Conservation (phyloP, 2,797 vertebrate species). For the Pseudomugil tenellus region DNA sequence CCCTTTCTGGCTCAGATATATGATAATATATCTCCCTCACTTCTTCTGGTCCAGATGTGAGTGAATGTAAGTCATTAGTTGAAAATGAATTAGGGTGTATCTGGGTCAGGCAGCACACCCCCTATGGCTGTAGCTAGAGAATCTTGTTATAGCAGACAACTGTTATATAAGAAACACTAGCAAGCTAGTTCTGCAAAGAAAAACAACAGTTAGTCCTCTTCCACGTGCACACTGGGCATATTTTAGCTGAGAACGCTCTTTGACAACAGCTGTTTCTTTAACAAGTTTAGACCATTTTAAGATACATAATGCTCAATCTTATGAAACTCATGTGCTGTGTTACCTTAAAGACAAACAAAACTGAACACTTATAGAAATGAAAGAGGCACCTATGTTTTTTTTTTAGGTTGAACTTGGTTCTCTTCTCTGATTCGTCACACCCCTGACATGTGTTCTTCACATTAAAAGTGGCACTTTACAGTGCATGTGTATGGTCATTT, state of each 20-base stretch:
- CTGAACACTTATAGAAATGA: neutral
- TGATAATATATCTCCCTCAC: conserved; percentile 13
- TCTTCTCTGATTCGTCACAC: neutral
- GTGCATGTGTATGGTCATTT: neutral
- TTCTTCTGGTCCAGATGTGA: conserved; percentile 68
- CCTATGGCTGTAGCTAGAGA: conserved; percentile 67
- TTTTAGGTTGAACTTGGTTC: neutral
- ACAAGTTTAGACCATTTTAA: neutral
- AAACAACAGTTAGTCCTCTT: conserved; percentile 5
- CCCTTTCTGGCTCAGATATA: conserved; percentile 26
- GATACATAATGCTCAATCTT: neutral
- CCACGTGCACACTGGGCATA: neutral
- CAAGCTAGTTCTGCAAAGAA: conserved; percentile 56
- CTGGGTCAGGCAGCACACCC: conserved; percentile 75
- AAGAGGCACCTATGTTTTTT: neutral
- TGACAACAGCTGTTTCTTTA: neutral
- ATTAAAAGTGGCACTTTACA: neutral
- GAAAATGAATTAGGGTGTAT: conserved; percentile 74
- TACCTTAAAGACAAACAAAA: neutral
- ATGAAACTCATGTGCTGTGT: neutral
- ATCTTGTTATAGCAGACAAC: conserved; percentile 73
- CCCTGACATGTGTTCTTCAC: neutral
- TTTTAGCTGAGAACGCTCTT: neutral
- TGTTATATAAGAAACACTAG: conserved; percentile 72
- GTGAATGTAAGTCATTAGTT: conserved; percentile 70